phyloP scores from a whole-genome alignment of 2,113 vertebrate species.

The Halcyon senegalensis region DNA sequence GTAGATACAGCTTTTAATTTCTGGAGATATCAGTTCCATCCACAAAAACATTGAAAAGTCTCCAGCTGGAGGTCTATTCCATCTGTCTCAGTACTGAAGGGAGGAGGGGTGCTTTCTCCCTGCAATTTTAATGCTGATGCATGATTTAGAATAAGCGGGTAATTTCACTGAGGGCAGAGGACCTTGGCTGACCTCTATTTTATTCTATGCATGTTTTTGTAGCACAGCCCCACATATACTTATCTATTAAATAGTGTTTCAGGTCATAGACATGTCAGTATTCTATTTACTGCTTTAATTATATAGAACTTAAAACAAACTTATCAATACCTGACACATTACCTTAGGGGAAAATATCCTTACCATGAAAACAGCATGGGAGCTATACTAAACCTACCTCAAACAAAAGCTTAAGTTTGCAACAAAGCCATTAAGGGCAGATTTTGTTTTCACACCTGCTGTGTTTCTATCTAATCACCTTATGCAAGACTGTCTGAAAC shows the following conservation, averaged over 20 bases:
- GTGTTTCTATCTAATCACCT: constrained; percentile 17
- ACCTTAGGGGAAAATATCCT: constrained; percentile 20
- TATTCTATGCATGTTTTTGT: not conserved
- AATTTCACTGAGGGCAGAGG: constrained; percentile 35
- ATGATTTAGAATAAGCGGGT: constrained; percentile 29
- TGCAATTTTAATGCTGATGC: constrained; percentile 47
- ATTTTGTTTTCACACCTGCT: constrained; percentile 40
- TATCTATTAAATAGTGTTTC: constrained; percentile 7
- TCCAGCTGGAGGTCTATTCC: constrained; percentile 52
- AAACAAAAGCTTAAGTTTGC: constrained; percentile 44
- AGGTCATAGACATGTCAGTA: constrained; percentile 29
- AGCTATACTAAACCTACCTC: not conserved
- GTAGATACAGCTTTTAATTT: constrained; percentile 57
- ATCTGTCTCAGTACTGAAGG: constrained; percentile 48
- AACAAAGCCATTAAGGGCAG: not conserved
- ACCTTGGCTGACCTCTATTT: constrained; percentile 47
- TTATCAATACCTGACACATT: constrained; percentile 46
- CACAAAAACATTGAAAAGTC: constrained; percentile 40
- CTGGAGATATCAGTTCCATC: constrained; percentile 43
- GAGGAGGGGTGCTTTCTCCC: constrained; percentile 15
- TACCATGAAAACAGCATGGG: not conserved
- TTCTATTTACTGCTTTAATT: constrained; percentile 63
- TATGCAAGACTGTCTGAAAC: constrained; percentile 10
- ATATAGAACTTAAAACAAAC: constrained; percentile 42
- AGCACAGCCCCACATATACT: not conserved